Evolutionary conservation across 2,888 invertebrate species (phyloP).

Genomic region (Drosophila anceps): DNA sequence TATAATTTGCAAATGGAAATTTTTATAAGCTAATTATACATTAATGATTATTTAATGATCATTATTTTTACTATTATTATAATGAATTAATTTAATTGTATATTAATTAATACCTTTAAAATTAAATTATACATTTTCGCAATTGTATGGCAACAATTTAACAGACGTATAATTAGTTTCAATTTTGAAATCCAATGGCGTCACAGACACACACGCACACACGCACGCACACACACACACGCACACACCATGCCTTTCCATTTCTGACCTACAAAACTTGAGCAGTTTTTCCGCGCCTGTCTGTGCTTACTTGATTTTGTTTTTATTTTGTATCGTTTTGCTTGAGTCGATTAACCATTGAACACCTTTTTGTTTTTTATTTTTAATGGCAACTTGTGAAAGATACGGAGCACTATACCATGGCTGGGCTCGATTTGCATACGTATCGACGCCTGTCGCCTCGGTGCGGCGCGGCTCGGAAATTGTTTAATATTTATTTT

Average conservation of each 20-base stretch:
- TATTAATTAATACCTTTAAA: not conserved
- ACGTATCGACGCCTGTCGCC: conserved; percentile 21
- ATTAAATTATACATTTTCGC: not conserved
- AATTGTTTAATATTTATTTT: conserved; percentile 80
- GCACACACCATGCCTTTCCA: conserved; percentile 8
- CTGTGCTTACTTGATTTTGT: conserved; percentile 16
- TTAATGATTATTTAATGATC: not conserved
- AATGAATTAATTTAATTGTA: too few species aligned
- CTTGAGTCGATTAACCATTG: conserved; percentile 38
- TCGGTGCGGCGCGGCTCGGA: conserved; percentile 19
- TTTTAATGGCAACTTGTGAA: conserved; percentile 25
- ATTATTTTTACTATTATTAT: not conserved
- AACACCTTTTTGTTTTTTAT: conserved; percentile 52
- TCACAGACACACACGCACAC: conserved; percentile 4
- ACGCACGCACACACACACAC: not conserved
- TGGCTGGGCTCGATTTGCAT: conserved; percentile 53
- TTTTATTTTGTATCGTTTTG: conserved; percentile 28
- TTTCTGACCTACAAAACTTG: conserved; percentile 47
- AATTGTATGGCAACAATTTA: not conserved
- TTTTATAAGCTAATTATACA: not conserved
- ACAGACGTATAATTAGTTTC: not conserved
- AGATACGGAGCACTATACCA: conserved; percentile 20
- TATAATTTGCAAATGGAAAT: not conserved
- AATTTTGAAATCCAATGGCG: conserved; percentile 23
- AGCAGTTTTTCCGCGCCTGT: conserved; percentile 31